Percentiles rank a stretch among this genome's conserved stretches.
Conservation (phyloP, 2,113 vertebrate species). For the Jaculus jaculus region DNA sequence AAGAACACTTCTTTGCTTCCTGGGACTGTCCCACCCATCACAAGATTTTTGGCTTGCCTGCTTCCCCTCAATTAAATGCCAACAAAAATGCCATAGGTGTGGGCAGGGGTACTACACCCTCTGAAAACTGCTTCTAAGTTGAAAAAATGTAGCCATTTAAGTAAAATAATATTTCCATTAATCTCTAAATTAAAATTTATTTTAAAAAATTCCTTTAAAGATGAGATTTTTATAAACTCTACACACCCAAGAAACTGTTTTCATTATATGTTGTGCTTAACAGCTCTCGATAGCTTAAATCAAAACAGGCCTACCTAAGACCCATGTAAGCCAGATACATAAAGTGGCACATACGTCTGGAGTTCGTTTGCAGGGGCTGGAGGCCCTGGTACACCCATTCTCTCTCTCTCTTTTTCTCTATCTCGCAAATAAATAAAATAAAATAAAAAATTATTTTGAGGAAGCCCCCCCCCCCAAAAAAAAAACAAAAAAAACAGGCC, state of each 20-base stretch:
- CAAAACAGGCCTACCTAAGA: too few relatives aligned
- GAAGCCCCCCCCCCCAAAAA: too few relatives aligned
- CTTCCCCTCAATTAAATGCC: neutral
- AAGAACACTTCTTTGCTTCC: neutral
- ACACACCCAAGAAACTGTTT: neutral
- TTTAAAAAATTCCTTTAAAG: constrained; percentile 35
- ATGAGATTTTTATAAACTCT: neutral
- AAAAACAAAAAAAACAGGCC: too few relatives aligned
- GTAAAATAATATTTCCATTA: neutral
- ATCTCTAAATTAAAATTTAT: neutral
- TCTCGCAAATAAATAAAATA: too few relatives aligned
- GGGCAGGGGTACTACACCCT: neutral
- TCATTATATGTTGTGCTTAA: neutral
- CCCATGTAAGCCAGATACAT: too few relatives aligned
- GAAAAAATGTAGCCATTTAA: neutral
- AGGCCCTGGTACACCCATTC: too few relatives aligned
- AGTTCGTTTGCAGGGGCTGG: too few relatives aligned
- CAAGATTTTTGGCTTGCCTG: neutral
- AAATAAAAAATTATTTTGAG: too few relatives aligned
- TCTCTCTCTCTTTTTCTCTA: too few relatives aligned
- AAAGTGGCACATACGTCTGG: too few relatives aligned
- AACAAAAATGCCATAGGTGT: neutral
- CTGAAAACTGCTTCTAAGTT: neutral
- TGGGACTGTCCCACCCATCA: too few relatives aligned
- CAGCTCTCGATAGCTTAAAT: neutral